phyloP scores from a whole-genome alignment of 2,888 invertebrate species.

The Troglohyphantes excavatus region DNA sequence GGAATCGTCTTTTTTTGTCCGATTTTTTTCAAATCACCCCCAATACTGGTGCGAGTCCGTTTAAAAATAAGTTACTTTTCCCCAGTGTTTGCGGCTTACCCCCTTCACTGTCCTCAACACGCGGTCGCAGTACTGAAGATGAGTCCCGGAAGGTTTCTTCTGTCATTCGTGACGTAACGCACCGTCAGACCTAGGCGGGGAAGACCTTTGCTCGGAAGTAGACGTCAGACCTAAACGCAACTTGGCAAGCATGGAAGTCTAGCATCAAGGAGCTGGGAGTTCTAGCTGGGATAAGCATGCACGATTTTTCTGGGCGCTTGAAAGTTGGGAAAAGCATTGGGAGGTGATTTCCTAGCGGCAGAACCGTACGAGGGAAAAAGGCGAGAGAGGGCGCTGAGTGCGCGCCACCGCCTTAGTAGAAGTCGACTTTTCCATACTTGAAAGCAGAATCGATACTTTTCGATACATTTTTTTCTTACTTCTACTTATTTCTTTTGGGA shows the following conservation, averaged over 20 bases:
- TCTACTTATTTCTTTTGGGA: not conserved
- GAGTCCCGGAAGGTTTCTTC: slow-evolving; percentile 38
- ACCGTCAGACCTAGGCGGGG: slow-evolving; percentile 45
- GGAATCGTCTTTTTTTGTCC: no score
- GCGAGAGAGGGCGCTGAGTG: slow-evolving; percentile 47
- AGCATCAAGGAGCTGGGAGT: not conserved
- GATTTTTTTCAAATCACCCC: not conserved
- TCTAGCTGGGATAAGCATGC: slow-evolving; percentile 17
- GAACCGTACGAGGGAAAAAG: slow-evolving; percentile 8
- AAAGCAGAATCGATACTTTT: slow-evolving; percentile 65
- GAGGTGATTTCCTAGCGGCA: slow-evolving; percentile 36
- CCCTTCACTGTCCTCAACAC: slow-evolving; percentile 3
- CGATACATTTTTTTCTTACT: slow-evolving; percentile 25
- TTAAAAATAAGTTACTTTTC: not conserved
- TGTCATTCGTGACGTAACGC: slow-evolving; percentile 42
- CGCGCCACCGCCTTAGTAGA: slow-evolving; percentile 38
- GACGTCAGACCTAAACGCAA: slow-evolving; percentile 9
- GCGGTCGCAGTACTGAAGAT: slow-evolving; percentile 38
- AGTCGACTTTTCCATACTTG: slow-evolving; percentile 36
- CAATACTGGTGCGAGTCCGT: not conserved
- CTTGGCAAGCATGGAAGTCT: not conserved
- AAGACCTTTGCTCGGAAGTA: slow-evolving; percentile 29
- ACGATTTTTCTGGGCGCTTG: not conserved
- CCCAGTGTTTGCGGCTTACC: slow-evolving; percentile 18
- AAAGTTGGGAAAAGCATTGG: not conserved